Percentiles rank a stretch among this genome's conserved stretches.
Evolutionary conservation across 2,113 vertebrate species (phyloP).

Genomic region (Tapirus terrestris): DNA sequence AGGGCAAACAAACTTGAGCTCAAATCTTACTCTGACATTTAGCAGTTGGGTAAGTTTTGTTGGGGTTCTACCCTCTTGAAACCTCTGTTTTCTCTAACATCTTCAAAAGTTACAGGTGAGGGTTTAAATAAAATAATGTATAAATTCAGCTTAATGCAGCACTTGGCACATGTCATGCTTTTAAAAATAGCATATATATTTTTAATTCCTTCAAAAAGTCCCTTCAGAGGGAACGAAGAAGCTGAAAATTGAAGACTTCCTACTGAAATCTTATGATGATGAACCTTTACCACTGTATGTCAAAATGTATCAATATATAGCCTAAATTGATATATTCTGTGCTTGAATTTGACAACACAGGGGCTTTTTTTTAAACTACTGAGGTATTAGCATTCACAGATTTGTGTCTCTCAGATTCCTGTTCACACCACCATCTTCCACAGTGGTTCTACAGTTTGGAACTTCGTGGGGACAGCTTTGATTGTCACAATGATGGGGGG

Average conservation of each 20-base stretch:
- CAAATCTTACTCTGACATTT: neutral
- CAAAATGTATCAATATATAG: neutral
- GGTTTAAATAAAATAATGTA: neutral
- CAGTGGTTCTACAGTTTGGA: neutral
- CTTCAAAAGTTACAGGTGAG: neutral
- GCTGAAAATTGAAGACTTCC: neutral
- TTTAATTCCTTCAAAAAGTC: conserved; percentile 12
- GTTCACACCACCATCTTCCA: neutral
- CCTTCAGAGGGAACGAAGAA: neutral
- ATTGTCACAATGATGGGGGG: neutral
- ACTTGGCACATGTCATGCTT: neutral
- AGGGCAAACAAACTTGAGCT: neutral
- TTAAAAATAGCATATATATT: neutral
- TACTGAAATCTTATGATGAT: neutral
- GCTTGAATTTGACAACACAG: neutral
- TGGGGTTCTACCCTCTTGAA: neutral
- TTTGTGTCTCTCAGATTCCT: neutral
- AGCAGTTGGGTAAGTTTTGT: neutral
- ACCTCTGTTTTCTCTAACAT: neutral
- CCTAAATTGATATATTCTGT: neutral
- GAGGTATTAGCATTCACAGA: neutral
- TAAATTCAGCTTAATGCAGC: neutral
- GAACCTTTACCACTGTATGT: neutral
- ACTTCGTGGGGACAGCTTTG: neutral
- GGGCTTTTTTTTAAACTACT: neutral